Conservation (phyloP, 2,888 invertebrate species). For the Drosophila colorata region DNA sequence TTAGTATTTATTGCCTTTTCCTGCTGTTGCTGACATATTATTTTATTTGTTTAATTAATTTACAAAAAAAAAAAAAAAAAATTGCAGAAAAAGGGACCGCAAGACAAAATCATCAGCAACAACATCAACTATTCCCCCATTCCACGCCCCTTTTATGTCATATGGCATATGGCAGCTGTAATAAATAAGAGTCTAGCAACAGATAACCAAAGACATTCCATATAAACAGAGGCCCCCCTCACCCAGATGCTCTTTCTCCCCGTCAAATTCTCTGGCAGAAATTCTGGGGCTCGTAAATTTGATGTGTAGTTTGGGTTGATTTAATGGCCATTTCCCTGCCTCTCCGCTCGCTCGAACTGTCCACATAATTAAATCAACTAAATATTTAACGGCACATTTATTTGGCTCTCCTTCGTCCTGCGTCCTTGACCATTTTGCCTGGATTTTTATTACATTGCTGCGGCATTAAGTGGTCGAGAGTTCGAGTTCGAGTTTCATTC, state of each 20-base stretch:
- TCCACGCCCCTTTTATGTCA: conserved; percentile 43
- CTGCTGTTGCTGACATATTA: conserved; percentile 76
- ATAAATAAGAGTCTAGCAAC: conserved; percentile 72
- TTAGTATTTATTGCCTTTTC: conserved; percentile 74
- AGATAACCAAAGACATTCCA: conserved; percentile 65
- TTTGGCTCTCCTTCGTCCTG: conserved; percentile 42
- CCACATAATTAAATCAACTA: conserved; percentile 79
- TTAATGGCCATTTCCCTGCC: conserved; percentile 53
- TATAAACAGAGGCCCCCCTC: conserved; percentile 9
- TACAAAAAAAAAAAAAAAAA: conserved; percentile 66
- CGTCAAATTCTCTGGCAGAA: background rate
- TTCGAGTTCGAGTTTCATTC: conserved; percentile 27
- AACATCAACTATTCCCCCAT: conserved; percentile 6
- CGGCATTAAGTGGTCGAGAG: conserved; percentile 68
- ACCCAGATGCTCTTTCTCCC: no score
- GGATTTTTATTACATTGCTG: conserved; percentile 74
- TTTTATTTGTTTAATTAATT: conserved; percentile 81
- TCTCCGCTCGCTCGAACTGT: conserved; percentile 13
- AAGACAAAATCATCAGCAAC: conserved; percentile 53
- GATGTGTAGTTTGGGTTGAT: conserved; percentile 71
- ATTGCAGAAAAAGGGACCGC: conserved; percentile 44
- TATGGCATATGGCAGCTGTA: conserved; percentile 74
- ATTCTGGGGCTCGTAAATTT: conserved; percentile 61
- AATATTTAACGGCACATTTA: conserved; percentile 79
- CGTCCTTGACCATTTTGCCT: conserved; percentile 49